Conservation (phyloP, 2,888 invertebrate species). For the Tinea semifulvella region DNA sequence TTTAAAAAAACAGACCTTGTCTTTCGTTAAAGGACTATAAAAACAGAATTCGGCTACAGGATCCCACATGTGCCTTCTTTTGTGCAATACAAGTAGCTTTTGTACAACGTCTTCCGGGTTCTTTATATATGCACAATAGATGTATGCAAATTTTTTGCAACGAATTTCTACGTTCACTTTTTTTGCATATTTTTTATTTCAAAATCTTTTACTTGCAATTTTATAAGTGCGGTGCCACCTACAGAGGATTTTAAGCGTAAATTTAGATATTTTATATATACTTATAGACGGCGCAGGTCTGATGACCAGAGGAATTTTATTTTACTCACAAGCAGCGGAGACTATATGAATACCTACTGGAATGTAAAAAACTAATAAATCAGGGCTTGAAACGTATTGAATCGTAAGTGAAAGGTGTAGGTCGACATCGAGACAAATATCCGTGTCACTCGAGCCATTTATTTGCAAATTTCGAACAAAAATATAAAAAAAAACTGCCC, state of each 20-base stretch:
- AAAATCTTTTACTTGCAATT: not conserved
- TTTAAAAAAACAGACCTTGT: too few relatives aligned
- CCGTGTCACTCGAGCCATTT: constrained; percentile 60
- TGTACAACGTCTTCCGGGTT: constrained; percentile 60
- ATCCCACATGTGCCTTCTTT: constrained; percentile 56
- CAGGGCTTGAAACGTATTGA: too few relatives aligned
- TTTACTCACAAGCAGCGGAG: too few relatives aligned
- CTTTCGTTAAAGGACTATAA: too few relatives aligned
- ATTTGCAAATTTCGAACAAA: constrained; percentile 66
- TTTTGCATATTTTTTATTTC: not conserved
- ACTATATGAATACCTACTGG: too few relatives aligned
- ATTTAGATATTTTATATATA: too few relatives aligned
- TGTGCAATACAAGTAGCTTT: constrained; percentile 29
- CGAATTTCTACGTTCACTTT: constrained; percentile 3
- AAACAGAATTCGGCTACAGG: too few relatives aligned
- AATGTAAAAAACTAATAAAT: too few relatives aligned
- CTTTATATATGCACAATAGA: constrained; percentile 31
- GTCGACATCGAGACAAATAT: constrained; percentile 47
- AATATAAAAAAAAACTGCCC: constrained; percentile 50
- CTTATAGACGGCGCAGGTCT: too few relatives aligned
- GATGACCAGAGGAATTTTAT: too few relatives aligned
- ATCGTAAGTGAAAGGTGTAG: constrained; percentile 1
- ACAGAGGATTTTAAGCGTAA: too few relatives aligned
- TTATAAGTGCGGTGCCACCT: too few relatives aligned
- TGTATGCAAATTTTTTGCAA: constrained; percentile 50